Evolutionary conservation across 92 coral and sea anemone genomes (phyloP), one percentile per base, ranked within the genome.

Genomic region (Siderastrea radians): DNA sequence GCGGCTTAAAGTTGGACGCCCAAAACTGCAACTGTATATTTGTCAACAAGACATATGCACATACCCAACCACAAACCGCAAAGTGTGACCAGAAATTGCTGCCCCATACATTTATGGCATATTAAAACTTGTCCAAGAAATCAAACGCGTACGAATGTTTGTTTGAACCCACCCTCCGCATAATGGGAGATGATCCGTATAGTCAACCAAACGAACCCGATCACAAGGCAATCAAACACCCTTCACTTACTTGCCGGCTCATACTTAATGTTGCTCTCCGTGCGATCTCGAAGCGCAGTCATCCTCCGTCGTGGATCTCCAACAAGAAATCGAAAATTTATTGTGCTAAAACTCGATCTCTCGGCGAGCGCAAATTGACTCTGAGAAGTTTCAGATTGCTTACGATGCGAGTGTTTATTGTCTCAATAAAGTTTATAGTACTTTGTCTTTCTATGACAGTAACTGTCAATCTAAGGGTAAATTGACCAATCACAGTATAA

Each of bases 201-300:
- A 8, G 2, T 3, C n/a, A 44, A 6, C 62, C n/a, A 68, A 38
- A 45, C 77, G 69, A 53, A 51, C 49, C 12, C 11, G 4, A 48
- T 47, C n/a, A 3, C 46, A 47, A 3, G 7, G 45, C 43, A 58
- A 74, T 17, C 62, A 65, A 64, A 49, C n/a, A 5, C 17, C 0
- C 11, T 75, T 3, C 58, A 91, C 95, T 82, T 90, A 93, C 95
- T 86, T 86, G 95, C 93, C 17, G 95, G 95, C 68, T 93, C 95
- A 82, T 93, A 93, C 46, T 86, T 90, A 63, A 90, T 77, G n/a
- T 90, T 90, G 57, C 96, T 93, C 47, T 93, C 96, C 7, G 93
- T 72, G 57, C 96, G 75, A 1, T 93, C 96, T 8, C 96, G 80
- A 15, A 49, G 19, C 16, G 80, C 68, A 73, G 87, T 76, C 87